A percentile compares a stretch with the other conserved stretches of the same genome.
phyloP scores from a whole-genome alignment of 2,797 vertebrate species.

The Oreortyx pictus region DNA sequence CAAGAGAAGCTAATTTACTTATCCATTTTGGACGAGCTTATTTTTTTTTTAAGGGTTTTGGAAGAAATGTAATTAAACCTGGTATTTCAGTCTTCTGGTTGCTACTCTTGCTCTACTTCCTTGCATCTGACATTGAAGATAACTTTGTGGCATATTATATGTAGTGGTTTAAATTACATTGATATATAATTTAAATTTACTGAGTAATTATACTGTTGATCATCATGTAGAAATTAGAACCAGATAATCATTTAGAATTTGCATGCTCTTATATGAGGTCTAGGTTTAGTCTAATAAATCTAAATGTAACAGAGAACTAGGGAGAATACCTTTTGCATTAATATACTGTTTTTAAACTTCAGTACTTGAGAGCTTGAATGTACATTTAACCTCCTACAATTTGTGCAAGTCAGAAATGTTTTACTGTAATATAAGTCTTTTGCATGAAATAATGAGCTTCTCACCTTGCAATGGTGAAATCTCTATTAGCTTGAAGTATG shows the following conservation, averaged over 20 bases:
- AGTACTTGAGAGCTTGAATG: not conserved
- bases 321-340: not conserved
- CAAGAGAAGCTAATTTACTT: not conserved
- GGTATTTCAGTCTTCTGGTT: not conserved
- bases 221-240: not conserved
- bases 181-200: slow-evolving; percentile 8
- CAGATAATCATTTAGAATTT: not conserved
- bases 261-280: not conserved
- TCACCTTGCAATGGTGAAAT: not conserved
- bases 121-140: not conserved
- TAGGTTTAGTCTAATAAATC: not conserved
- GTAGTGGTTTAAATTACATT: not conserved
- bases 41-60: not conserved
- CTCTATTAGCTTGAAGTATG: slow-evolving; percentile 17
- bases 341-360: slow-evolving; percentile 4
- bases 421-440: slow-evolving; percentile 1
- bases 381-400: slow-evolving; percentile 35
- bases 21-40: not conserved
- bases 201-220: not conserved
- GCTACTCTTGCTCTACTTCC: not conserved
- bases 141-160: not conserved
- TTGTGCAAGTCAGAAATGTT: not conserved
- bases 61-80: not conserved
- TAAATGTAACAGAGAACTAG: not conserved
- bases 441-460: slow-evolving; percentile 33